These are phyloP conservation scores for Macropis europaea DNA, from an alignment of 2,888 invertebrate species.

Conservation along the genomic window DNA sequence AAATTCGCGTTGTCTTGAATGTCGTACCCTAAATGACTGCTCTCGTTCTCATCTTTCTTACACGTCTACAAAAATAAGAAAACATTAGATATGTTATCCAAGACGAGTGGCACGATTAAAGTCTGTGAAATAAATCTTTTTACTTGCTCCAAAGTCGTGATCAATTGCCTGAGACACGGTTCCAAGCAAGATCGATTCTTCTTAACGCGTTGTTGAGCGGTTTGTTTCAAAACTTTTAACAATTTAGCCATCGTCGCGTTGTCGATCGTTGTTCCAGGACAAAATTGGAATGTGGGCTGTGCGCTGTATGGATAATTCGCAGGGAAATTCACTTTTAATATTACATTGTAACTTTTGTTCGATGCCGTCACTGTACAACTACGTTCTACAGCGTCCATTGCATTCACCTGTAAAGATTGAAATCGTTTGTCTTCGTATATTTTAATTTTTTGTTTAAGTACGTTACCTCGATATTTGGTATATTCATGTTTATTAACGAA, in stretches of 20 bases:
- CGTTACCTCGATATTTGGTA: constrained; percentile 86
- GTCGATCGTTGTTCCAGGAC: constrained; percentile 85
- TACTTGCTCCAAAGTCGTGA: constrained; percentile 84
- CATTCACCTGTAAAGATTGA: constrained; percentile 74
- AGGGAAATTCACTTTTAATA: constrained; percentile 86
- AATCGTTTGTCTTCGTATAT: neutral
- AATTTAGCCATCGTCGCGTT: constrained; percentile 87
- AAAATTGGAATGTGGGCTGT: constrained; percentile 85
- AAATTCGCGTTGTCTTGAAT: constrained; percentile 75
- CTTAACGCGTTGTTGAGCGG: constrained; percentile 90
- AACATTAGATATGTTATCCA: neutral
- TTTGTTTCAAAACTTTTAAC: constrained; percentile 89
- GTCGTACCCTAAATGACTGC: constrained; percentile 71
- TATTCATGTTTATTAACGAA: constrained; percentile 87
- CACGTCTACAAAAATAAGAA: constrained; percentile 66
- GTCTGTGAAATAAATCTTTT: constrained; percentile 10
- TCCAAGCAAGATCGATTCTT: constrained; percentile 93
- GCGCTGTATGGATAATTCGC: constrained; percentile 87
- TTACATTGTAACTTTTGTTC: constrained; percentile 81
- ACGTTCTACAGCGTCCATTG: constrained; percentile 82
- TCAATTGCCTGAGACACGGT: constrained; percentile 89
- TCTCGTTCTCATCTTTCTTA: constrained; percentile 76
- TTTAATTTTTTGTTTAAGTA: neutral
- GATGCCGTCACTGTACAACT: constrained; percentile 83
- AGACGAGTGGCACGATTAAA: neutral